Evolutionary conservation across 92 coral and sea anemone species (phyloP).

Genomic region (Palythoa grandiflora): DNA sequence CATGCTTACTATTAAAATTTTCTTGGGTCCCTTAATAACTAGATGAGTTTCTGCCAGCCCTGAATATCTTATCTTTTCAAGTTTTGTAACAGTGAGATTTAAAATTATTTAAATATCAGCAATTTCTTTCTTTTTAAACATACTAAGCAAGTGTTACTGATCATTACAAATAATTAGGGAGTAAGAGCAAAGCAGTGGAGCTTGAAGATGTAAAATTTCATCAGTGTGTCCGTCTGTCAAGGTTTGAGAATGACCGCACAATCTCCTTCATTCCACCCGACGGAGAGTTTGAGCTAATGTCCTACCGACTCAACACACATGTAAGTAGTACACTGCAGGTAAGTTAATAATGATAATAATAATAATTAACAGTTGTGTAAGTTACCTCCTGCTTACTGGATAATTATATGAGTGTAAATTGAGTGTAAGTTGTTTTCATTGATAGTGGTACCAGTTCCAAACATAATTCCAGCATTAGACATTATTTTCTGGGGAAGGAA

Average conservation of each 20-base stretch:
- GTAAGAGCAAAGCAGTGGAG: constrained; percentile 99
- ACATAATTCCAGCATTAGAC: not conserved
- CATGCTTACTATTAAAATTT: no score
- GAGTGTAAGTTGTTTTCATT: not conserved
- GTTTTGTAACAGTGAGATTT: no score
- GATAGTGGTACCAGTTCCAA: not conserved
- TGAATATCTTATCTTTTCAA: no score
- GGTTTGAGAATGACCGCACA: constrained; percentile 99
- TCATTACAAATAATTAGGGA: constrained; percentile 58
- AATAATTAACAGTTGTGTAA: no score
- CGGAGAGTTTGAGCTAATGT: constrained; percentile 99
- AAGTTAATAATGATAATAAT: no score
- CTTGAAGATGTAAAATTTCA: constrained; percentile 97
- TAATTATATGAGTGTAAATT: no score
- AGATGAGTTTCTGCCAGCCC: no score
- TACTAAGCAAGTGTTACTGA: not conserved
- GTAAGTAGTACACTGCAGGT: constrained; percentile 53
- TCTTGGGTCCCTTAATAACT: no score
- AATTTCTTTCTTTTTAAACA: no score
- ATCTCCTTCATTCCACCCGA: constrained; percentile 99
- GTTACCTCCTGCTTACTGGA: no score
- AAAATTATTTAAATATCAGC: no score
- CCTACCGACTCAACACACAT: constrained; percentile 96
- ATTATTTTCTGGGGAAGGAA: no score
- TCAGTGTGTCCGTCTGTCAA: constrained; percentile 99